Percentiles rank a stretch among this genome's conserved stretches.
Conservation (phyloP, 2,113 vertebrate species). For the Lates calcarifer region DNA sequence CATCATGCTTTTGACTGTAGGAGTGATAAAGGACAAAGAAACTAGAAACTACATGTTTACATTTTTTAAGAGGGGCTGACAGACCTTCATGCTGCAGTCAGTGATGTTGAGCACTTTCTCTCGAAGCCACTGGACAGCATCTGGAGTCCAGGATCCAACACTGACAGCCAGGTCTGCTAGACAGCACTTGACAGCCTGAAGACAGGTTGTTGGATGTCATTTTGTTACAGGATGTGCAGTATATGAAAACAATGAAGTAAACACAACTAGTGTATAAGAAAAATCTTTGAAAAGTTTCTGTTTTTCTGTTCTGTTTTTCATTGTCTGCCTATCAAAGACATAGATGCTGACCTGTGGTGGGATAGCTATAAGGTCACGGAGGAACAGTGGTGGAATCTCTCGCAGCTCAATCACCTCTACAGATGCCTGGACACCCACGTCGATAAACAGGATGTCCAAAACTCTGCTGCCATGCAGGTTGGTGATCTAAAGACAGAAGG, state of each 20-base stretch:
- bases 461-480: conserved; percentile 94
- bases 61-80: neutral
- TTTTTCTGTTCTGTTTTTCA: neutral
- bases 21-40: neutral
- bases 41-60: too few relatives aligned
- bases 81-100: conserved; percentile 93
- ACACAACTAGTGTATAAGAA: neutral
- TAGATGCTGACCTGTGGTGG: conserved; percentile 90
- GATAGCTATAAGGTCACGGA: conserved; percentile 89
- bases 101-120: conserved; percentile 90
- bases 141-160: conserved; percentile 94
- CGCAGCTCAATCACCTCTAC: conserved; percentile 94
- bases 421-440: conserved; percentile 90
- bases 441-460: conserved; percentile 92
- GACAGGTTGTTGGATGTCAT: conserved; percentile 59
- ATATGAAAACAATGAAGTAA: neutral
- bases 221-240: conserved; percentile 32
- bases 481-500: conserved; percentile 86
- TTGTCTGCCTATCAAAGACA: neutral
- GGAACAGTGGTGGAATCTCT: conserved; percentile 91
- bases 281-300: neutral
- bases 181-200: conserved; percentile 93
- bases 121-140: conserved; percentile 94
- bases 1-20: neutral
- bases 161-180: conserved; percentile 91